Conservation (phyloP, 1,140 invertebrate genomes). For the Hestina assimilis region DNA sequence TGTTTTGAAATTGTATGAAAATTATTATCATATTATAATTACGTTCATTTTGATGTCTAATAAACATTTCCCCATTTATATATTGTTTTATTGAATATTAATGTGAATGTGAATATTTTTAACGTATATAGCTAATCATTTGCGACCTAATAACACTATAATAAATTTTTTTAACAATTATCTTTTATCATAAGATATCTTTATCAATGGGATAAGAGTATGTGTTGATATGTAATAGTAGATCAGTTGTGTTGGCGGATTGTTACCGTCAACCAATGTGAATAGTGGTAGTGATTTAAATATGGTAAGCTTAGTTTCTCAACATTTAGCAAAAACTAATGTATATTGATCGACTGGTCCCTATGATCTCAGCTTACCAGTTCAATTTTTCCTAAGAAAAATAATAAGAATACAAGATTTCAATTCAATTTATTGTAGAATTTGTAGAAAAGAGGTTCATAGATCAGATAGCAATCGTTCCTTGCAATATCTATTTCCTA, state of each 20-base stretch:
- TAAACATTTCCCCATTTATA: constrained; percentile 53
- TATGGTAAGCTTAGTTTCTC: constrained; percentile 66
- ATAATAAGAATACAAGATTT: too few relatives aligned
- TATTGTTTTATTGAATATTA: constrained; percentile 11
- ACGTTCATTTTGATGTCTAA: constrained; percentile 60
- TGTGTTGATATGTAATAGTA: constrained; percentile 43
- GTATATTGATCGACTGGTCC: too few relatives aligned
- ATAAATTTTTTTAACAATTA: constrained; percentile 46
- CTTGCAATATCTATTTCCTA: too few relatives aligned
- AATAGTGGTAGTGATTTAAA: constrained; percentile 22
- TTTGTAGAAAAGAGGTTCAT: too few relatives aligned
- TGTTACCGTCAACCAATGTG: constrained; percentile 50
- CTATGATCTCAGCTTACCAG: too few relatives aligned
- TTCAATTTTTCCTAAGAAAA: too few relatives aligned
- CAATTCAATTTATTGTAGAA: too few relatives aligned
- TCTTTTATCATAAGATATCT: constrained; percentile 52
- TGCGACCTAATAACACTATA: constrained; percentile 45
- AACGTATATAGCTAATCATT: constrained; percentile 23
- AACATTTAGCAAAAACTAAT: too few relatives aligned
- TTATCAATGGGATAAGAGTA: constrained; percentile 53
- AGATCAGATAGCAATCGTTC: too few relatives aligned
- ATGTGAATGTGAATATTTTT: not conserved
- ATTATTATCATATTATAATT: constrained; percentile 34
- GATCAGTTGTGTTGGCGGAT: constrained; percentile 58
- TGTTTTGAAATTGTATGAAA: constrained; percentile 29